Evolutionary conservation across 1,140 invertebrate genomes (phyloP), one percentile per base, ranked within the genome.

Genomic region (Oryzaephilus surinamensis): DNA sequence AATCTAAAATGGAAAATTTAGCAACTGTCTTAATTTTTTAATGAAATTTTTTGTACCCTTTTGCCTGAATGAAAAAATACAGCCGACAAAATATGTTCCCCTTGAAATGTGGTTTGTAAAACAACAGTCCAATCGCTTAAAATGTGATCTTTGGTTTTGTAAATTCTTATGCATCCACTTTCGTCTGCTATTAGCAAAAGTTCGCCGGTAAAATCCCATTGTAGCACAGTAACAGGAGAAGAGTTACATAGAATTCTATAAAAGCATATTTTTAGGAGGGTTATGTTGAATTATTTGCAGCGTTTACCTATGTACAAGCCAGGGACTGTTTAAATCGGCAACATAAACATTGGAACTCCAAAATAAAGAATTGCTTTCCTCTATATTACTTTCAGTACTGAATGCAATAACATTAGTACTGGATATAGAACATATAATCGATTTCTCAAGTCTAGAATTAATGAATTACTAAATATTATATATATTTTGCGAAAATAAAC

Each of bases 51-150:
- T 44, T 60, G 75, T 73, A 83, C n/a, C n/a, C n/a, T 83, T 46
- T 84, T 79, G 0, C 86, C 86, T 58, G 84, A 84, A 62, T 89
- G 84, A 60, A 89, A 91, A 66, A 89, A 91, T 13, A 73, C 74
- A 2, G 77, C 79, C 26, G 76, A 72, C 24, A 90, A 70, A 51
- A 92, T 85, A 45, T 84, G 76, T 65, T 93, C 88, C 11, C 84
- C 83, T 61, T 64, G 44, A 59, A 81, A 76, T 32, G 49, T 45
- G 15, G 57, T 50, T 45, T 60, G 45, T 6, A 55, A 37, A 12
- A 50, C 39, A 21, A 60, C 27, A 23, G 57, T 60, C 84, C 87
- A 93, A n/a, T 85, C 77, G 59, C 88, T 90, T 1, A 92, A 64
- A 16, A 87, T 61, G 57, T 84, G 75, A 42, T 90, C 84, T 50